Evolutionary conservation across 2,888 invertebrate species (phyloP).

Genomic region (Nebria brevicollis): DNA sequence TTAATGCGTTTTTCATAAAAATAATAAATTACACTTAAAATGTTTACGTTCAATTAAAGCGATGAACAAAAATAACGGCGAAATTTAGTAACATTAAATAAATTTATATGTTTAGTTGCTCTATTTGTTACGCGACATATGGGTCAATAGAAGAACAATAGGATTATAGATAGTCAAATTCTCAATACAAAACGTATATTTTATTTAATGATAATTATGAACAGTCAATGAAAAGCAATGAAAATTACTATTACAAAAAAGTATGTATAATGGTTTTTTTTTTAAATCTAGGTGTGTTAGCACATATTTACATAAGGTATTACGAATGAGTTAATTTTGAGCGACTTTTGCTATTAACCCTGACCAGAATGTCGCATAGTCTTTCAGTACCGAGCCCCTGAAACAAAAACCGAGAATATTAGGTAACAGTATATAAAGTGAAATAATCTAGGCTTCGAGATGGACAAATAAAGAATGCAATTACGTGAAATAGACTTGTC

Average conservation of each 20-base stretch:
- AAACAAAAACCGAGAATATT: conserved; percentile 43
- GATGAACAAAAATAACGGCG: no score
- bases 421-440: not conserved
- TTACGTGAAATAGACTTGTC: conserved; percentile 85
- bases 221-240: not conserved
- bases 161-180: no score
- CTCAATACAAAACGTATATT: no score
- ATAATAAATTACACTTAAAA: no score
- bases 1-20: no score
- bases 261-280: not conserved
- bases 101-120: no score
- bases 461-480: conserved; percentile 57
- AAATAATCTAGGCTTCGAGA: not conserved
- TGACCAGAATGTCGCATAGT: conserved; percentile 81
- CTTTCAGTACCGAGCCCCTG: conserved; percentile 81
- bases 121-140: no score
- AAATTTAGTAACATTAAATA: no score
- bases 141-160: no score
- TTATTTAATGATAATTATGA: no score
- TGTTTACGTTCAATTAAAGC: no score
- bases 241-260: not conserved
- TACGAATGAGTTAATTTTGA: conserved; percentile 45
- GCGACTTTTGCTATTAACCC: conserved; percentile 69
- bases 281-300: not conserved
- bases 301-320: not conserved